Evolutionary conservation across 2,797 vertebrate genomes (phyloP).

Genomic region (Apogon talboti): DNA sequence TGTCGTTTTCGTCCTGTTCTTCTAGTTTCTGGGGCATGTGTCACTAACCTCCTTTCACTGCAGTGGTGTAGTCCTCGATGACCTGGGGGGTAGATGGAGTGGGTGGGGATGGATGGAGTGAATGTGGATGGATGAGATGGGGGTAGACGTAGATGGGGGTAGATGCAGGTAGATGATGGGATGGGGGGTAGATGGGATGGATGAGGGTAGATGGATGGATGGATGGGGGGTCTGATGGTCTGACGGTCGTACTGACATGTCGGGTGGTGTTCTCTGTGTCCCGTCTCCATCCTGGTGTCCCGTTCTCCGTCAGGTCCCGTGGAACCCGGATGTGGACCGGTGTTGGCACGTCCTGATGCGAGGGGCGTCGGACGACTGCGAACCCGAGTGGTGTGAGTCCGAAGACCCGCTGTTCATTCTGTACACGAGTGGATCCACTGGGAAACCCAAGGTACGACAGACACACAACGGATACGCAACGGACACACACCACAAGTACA

Average conservation of each 20-base stretch:
- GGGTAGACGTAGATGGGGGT: no score
- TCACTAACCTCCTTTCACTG: slow-evolving; percentile 37
- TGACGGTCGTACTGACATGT: not conserved
- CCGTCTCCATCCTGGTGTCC: not conserved
- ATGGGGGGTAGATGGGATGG: no score
- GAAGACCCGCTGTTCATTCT: slow-evolving; percentile 97
- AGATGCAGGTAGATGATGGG: no score
- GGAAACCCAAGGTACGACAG: slow-evolving; percentile 91
- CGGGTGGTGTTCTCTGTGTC: no score
- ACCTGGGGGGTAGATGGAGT: no score
- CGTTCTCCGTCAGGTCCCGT: slow-evolving; percentile 88
- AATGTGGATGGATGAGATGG: no score
- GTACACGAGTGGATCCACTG: slow-evolving; percentile 97
- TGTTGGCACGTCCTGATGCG: slow-evolving; percentile 92
- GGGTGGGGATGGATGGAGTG: not conserved
- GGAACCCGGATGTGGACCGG: slow-evolving; percentile 89
- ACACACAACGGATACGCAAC: not conserved
- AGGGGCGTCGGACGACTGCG: slow-evolving; percentile 86
- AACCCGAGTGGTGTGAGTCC: slow-evolving; percentile 95
- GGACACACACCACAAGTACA: no score
- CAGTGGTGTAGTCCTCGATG: not conserved
- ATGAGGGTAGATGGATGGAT: no score
- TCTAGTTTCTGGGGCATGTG: not conserved
- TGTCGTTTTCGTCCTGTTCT: not conserved
- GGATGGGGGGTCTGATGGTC: not conserved